Evolutionary conservation across 1,140 invertebrate genomes (phyloP).

Genomic region (Papilio helenus): DNA sequence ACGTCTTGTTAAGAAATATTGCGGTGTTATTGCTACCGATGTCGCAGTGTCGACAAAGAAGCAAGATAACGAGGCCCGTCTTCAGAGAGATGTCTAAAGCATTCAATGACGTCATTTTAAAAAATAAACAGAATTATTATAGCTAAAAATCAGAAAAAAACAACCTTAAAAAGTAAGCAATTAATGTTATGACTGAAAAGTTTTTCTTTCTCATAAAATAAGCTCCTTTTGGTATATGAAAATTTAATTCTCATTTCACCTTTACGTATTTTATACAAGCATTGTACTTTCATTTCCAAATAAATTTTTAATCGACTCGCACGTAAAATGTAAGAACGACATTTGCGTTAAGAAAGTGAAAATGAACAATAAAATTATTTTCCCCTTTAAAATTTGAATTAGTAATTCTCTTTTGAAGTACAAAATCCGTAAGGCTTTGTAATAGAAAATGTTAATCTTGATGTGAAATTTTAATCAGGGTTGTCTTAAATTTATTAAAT

Average conservation of each 20-base stretch:
- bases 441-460: constrained; percentile 18
- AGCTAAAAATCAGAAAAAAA: neutral
- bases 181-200: neutral
- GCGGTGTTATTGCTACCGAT: constrained; percentile 4
- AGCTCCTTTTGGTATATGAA: neutral
- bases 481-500: neutral
- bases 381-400: neutral
- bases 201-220: neutral
- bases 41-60: neutral
- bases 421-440: neutral
- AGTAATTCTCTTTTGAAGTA: constrained; percentile 10
- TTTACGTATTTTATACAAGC: neutral
- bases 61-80: neutral
- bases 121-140: neutral
- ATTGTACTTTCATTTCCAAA: neutral
- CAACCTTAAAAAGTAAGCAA: neutral
- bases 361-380: neutral
- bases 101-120: neutral
- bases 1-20: constrained; percentile 22
- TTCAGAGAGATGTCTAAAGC: neutral
- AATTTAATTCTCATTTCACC: neutral
- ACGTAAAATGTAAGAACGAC: constrained; percentile 1
- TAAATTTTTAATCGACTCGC: constrained; percentile 7
- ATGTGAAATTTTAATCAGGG: neutral
- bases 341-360: neutral